Conservation (phyloP, 2,888 invertebrate genomes). For the Baronia brevicornis region DNA sequence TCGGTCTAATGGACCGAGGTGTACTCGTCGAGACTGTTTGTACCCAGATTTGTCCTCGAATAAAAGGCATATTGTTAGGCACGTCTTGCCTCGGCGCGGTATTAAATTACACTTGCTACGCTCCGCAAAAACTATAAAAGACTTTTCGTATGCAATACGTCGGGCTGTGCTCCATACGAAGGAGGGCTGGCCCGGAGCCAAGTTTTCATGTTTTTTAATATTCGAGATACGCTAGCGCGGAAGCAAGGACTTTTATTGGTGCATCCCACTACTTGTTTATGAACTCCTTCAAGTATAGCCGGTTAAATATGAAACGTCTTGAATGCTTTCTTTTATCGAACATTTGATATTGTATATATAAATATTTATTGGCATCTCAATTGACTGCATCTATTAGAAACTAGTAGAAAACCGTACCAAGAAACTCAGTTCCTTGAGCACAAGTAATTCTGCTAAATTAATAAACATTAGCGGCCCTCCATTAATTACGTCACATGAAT, state of each 20-base stretch:
- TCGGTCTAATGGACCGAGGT: too few relatives aligned
- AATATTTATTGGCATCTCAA: too few relatives aligned
- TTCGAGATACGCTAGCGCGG: conserved; percentile 26
- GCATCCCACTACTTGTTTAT: conserved; percentile 28
- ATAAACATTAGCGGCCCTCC: too few relatives aligned
- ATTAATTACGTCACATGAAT: too few relatives aligned
- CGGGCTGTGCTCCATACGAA: conserved; percentile 29
- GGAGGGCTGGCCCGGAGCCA: conserved; percentile 46
- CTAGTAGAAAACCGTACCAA: too few relatives aligned
- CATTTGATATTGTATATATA: too few relatives aligned
- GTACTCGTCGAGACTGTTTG: too few relatives aligned
- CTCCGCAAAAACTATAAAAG: conserved; percentile 50
- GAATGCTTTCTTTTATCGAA: too few relatives aligned
- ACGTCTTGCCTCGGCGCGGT: conserved; percentile 29
- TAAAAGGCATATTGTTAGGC: conserved; percentile 22
- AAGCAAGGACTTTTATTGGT: conserved; percentile 43
- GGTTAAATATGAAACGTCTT: background rate
- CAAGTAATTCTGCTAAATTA: too few relatives aligned
- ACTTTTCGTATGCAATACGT: conserved; percentile 48
- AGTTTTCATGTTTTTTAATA: conserved; percentile 46
- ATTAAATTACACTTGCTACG: conserved; percentile 43
- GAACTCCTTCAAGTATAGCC: conserved; percentile 15
- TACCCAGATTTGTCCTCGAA: conserved; percentile 9
- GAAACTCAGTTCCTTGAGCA: too few relatives aligned
- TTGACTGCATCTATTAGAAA: too few relatives aligned